Evolutionary conservation across 1,140 invertebrate species (phyloP), one percentile per base, ranked within the genome.

Genomic region (Saccostrea echinata): DNA sequence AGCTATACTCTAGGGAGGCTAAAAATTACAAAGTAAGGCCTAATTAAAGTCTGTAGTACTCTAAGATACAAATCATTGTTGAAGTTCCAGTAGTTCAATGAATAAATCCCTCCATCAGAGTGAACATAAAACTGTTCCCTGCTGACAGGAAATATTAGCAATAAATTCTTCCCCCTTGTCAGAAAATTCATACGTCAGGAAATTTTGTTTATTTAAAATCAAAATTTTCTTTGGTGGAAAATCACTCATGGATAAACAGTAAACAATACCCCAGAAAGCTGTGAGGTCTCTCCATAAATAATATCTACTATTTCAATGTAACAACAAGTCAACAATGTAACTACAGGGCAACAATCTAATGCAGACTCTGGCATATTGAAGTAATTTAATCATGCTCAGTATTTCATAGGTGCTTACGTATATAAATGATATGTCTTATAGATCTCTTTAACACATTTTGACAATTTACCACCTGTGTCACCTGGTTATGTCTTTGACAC

Each of bases 401-500:
- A 64, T 76, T 76, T 11, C 1, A 76, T 27, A 12, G 0, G 27
- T 76, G 11, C 8, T n/a, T 27, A 61, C 13, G 13, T 21, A 57
- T 18, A 61, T 21, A 18, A 61, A 21, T 61, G 30, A 76, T 33
- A 76, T 27, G 24, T 76, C 30, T 76, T 27, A 30, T 13, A 9
- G 16, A 76, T 33, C 27, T 76, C 27, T 16, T 33, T 2, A 76
- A 83, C 81, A 51, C 18, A 30, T 21, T 9, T 21, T 13, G n/a
- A n/a, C 61, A 6, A 6, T 68, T 1, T 18, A 3, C 9, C 30
- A 21, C 33, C 33, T 76, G n/a, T 88, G 89, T 90, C 84, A 91
- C 87, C 89, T 91, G 16, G 89, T 33, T 24, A 85, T 3, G 30
- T 88, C 88, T 55, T 86, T 84, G 1, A 91, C 88, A 80, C 90